Conservation (phyloP, 37 sponge, comb jelly and placozoan species). For the Haliclona indistincta region DNA sequence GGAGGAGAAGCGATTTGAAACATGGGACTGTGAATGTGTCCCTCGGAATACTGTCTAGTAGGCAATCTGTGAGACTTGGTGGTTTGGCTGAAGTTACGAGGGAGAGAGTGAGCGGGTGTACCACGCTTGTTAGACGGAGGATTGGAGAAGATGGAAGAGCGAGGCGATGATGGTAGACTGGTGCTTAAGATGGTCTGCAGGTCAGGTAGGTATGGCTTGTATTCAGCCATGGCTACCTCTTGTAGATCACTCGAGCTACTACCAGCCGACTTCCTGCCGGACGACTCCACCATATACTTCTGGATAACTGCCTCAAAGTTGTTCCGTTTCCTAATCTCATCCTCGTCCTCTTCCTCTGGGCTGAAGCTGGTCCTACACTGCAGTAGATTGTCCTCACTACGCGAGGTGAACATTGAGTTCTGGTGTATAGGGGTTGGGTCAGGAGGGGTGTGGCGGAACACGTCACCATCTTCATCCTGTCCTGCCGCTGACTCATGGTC, state of each 20-base stretch:
- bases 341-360: not conserved
- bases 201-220: not conserved
- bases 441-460: not conserved
- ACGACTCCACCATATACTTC: not conserved
- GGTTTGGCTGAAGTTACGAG: not conserved
- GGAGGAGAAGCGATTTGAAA: not conserved
- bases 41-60: not conserved
- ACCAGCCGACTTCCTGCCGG: not conserved
- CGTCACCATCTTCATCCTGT: not conserved
- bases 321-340: not conserved
- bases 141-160: too few species aligned
- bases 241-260: not conserved
- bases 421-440: too few species aligned
- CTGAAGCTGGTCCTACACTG: not conserved
- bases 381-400: not conserved
- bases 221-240: not conserved
- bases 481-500: not conserved
- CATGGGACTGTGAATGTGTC: too few species aligned
- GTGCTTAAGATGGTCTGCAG: not conserved
- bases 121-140: not conserved
- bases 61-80: constrained; percentile 1
- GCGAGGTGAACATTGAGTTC: not conserved
- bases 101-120: not conserved
- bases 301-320: not conserved
- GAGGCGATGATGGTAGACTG: too few species aligned